A percentile compares a stretch with the other conserved stretches of the same genome.
Evolutionary conservation across 37 sponge, comb jelly and placozoan species (phyloP).

Genomic region (Beroe ovata): DNA sequence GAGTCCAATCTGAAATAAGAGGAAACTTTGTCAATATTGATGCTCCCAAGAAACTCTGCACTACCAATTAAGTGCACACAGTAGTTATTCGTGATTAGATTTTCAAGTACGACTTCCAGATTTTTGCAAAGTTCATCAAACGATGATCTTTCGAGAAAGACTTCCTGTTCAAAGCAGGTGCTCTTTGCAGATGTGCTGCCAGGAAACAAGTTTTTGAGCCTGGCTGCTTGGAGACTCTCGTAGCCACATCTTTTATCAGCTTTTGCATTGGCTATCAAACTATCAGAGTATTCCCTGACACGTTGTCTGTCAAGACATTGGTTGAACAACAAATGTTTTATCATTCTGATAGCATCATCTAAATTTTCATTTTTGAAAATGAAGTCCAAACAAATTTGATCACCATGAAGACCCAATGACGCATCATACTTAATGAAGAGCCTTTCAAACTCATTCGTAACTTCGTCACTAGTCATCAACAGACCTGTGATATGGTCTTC

Average conservation of each 20-base stretch:
- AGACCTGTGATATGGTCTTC: background rate
- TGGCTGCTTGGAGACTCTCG: background rate
- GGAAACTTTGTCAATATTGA: background rate
- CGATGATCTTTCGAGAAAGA: background rate
- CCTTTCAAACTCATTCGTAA: background rate
- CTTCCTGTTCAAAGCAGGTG: background rate
- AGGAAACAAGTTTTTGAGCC: background rate
- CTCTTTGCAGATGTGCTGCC: background rate
- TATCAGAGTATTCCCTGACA: background rate
- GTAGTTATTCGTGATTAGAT: background rate
- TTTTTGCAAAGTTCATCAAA: background rate
- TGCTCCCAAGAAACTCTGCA: background rate
- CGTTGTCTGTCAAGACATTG: background rate
- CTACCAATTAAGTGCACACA: background rate
- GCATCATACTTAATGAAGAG: background rate
- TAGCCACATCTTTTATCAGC: slow-evolving; percentile 21
- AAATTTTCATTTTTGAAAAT: background rate
- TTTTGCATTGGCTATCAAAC: background rate
- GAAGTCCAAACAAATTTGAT: slow-evolving; percentile 31
- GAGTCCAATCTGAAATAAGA: background rate
- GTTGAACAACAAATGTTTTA: background rate
- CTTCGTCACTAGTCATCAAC: slow-evolving; percentile 8
- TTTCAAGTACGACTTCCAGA: background rate
- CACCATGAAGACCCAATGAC: background rate
- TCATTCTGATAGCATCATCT: background rate